Conservation (phyloP, 1,140 invertebrate genomes). For the Charaxes varanes region DNA sequence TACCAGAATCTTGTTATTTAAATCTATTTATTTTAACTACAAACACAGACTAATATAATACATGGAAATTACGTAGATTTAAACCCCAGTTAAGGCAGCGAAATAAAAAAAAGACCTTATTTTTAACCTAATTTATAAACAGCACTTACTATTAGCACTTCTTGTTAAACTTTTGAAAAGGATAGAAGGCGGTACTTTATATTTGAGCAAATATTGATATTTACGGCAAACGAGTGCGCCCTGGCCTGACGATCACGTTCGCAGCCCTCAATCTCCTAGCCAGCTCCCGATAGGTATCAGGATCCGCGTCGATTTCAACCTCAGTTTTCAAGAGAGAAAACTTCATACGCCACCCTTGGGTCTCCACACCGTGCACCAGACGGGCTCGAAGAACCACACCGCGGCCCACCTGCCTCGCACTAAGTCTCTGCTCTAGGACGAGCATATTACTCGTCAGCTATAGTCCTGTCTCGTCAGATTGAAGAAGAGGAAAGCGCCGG, state of each 20-base stretch:
- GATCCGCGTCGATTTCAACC: conserved; percentile 59
- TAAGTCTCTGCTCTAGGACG: conserved; percentile 66
- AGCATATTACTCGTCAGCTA: conserved; percentile 70
- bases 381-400: conserved; percentile 50
- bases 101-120: no score
- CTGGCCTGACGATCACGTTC: conserved; percentile 52
- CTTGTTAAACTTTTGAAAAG: no score
- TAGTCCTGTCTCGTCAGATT: conserved; percentile 67
- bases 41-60: no score
- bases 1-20: no score
- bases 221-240: conserved; percentile 45
- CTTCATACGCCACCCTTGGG: conserved; percentile 62
- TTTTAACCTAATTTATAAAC: no score
- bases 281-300: conserved; percentile 49
- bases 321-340: conserved; percentile 58
- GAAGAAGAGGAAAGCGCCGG: conserved; percentile 62
- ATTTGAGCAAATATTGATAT: no score
- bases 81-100: no score
- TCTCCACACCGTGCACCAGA: conserved; percentile 52
- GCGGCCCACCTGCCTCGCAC: conserved; percentile 49
- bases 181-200: no score
- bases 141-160: no score
- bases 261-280: conserved; percentile 47
- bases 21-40: no score
- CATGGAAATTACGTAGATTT: no score